These are phyloP conservation scores for Grammomys dolichurus DNA, from an alignment of 2,113 vertebrate species.

Conservation along the genomic window DNA sequence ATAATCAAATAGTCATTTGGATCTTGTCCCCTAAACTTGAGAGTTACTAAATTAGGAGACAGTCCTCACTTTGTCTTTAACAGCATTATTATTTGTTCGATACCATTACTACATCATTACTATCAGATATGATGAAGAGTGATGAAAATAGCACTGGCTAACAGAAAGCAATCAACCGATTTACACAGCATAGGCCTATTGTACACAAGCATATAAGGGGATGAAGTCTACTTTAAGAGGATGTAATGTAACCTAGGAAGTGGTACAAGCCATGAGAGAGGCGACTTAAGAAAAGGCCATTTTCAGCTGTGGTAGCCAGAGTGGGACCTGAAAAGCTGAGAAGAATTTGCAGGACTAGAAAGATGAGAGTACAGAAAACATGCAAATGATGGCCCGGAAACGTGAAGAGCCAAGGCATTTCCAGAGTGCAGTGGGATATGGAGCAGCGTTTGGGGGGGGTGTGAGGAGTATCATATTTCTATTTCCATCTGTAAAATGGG, in stretches of 20 bases:
- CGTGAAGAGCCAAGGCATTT: not conserved
- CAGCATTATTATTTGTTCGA: not conserved
- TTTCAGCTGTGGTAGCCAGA: slow-evolving; percentile 47
- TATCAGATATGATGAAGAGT: not conserved
- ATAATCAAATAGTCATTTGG: not conserved
- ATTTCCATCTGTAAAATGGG: slow-evolving; percentile 7
- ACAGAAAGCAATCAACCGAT: not conserved
- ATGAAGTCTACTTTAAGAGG: not conserved
- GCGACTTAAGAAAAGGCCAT: not conserved
- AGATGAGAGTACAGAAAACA: not conserved
- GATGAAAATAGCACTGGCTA: not conserved
- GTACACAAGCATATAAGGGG: not conserved
- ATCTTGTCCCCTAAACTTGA: slow-evolving; percentile 4
- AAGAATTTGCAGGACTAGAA: not conserved
- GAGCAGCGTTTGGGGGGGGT: not conserved
- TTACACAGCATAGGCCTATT: not conserved
- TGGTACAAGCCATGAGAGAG: not conserved
- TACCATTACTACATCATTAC: not conserved
- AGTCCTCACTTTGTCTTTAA: not conserved
- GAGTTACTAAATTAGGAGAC: not conserved
- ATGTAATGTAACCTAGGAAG: slow-evolving; percentile 2
- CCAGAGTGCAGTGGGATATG: not conserved
- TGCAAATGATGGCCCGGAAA: not conserved
- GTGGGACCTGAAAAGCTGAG: not conserved
- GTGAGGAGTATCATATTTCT: not conserved